Evolutionary conservation across 1,140 invertebrate species (phyloP), one percentile per base, ranked within the genome.

Genomic region (Pseudomyrmex cubaensis): DNA sequence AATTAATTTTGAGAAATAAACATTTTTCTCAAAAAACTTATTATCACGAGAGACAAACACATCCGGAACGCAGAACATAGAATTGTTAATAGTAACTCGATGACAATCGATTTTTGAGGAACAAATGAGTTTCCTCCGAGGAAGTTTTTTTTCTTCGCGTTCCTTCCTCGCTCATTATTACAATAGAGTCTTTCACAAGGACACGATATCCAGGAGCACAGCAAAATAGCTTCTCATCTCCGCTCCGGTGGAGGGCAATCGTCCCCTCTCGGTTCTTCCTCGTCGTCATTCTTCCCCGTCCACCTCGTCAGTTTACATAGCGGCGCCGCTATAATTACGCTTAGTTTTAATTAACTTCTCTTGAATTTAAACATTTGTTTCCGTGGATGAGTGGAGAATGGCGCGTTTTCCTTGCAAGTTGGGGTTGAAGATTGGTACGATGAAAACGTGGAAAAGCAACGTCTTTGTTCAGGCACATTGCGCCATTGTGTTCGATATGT

Each of bases 281-380:
- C 61, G n/a, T 46, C 72, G 48, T 61, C 54, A 61, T 85, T 63
- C 66, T 69, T 52, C 46, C 73, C 46, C 64, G 50, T 74, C 59
- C 25, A 54, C 56, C 66, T 64, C 67, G 77, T 72, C 62, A 72
- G 88, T 86, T 89, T 90, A 90, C 86, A 85, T 83, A 88, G 72
- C 84, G 59, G 59, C 54, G 76, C 72, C 61, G 80, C 85, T 87
- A 88, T 90, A 90, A 90, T 91, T 91, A 87, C 89, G 85, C 90
- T 86, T 85, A 89, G 90, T 90, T 90, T 91, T 91, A 91, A 91
- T 91, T 91, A 91, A 91, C 90, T 90, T 89, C 89, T 84, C 89
- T 86, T 78, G 84, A 90, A 91, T 91, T 91, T 90, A 87, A 91
- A 90, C 89, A 90, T 90, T 90, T 89, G 86, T 89, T 87, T 85